Conservation (phyloP, 2,888 invertebrate species). For the Oxytorus armatus region DNA sequence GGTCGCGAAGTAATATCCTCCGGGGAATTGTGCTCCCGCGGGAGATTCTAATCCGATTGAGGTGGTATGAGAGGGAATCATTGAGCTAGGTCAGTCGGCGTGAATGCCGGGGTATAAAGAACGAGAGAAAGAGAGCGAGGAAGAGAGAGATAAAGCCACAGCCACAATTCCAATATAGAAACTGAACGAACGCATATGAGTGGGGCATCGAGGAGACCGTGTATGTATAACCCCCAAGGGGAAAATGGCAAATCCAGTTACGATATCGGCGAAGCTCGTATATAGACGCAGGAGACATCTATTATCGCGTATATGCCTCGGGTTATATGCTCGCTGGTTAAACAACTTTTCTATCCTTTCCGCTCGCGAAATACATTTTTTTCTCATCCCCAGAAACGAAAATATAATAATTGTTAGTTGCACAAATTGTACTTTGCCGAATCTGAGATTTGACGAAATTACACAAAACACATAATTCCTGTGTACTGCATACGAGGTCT, state of each 20-base stretch:
- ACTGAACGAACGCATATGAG: conserved; percentile 31
- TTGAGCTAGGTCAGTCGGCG: conserved; percentile 77
- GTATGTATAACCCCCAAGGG: conserved; percentile 64
- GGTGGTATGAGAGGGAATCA: conserved; percentile 57
- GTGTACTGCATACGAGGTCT: background rate
- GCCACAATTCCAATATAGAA: conserved; percentile 22
- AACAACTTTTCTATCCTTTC: conserved; percentile 13
- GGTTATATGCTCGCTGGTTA: conserved; percentile 32
- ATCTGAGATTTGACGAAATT: conserved; percentile 4
- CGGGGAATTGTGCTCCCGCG: conserved; percentile 65
- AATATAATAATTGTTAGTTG: background rate
- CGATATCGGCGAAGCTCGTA: conserved; percentile 70
- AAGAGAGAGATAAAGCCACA: no score
- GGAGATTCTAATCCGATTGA: conserved; percentile 76
- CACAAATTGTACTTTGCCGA: background rate
- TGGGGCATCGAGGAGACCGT: conserved; percentile 30
- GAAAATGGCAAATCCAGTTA: conserved; percentile 73
- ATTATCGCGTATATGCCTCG: conserved; percentile 62
- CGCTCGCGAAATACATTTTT: background rate
- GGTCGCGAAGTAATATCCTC: conserved; percentile 39
- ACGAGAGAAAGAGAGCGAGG: no score
- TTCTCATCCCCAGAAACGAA: background rate
- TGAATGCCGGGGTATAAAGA: conserved; percentile 72
- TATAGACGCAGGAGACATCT: conserved; percentile 47
- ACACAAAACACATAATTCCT: background rate